Evolutionary conservation across 2,888 invertebrate genomes (phyloP), one percentile per base, ranked within the genome.

Genomic region (Sthenelais limicola): DNA sequence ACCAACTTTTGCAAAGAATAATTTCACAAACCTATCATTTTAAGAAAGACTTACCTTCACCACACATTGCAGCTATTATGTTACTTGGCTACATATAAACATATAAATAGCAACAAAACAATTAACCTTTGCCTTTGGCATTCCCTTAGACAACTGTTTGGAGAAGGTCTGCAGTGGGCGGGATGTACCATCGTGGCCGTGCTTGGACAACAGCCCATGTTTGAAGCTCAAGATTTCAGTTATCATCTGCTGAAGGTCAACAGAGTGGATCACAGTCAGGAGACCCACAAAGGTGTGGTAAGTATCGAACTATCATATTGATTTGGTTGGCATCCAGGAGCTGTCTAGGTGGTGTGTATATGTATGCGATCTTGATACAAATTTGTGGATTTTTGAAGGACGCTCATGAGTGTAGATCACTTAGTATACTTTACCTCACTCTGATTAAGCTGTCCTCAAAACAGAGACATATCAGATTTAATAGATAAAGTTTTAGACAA

Each of bases 131-230:
- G n/a, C n/a, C n/a, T n/a, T 30, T 58, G 21, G 15, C 18, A 51
- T 52, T 5, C 21, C 62, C 54, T 15, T 73, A 80, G 95, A 87
- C 96, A 97, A 89, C 89, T 98, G 76, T 98, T 97, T 89, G 98
- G 98, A 7, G 98, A 98, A 88, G 97, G 98, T 0, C 90, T 98
- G 0, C 95, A 98, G 88, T 98, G 98, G 98, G 98, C 97, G 9
- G 98, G 97, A 0, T 97, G 97, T 87, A 93, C 96, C n/a, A 95
- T 98, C 91, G 94, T 98, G 75, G 93, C 95, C 1, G 90, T 98
- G 49, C 90, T 98, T 33, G 96, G 96, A 0, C 98, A 98, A 84
- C 97, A 97, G 89, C 90, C 95, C 48, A 90, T 97, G 74, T 98
- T 98, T 87, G 97, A 98, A 86, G 96, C 96, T 2, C 90, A 98